Evolutionary conservation across 2,113 vertebrate genomes (phyloP), one percentile per base, ranked within the genome.

Genomic region (Archilochus colubris): DNA sequence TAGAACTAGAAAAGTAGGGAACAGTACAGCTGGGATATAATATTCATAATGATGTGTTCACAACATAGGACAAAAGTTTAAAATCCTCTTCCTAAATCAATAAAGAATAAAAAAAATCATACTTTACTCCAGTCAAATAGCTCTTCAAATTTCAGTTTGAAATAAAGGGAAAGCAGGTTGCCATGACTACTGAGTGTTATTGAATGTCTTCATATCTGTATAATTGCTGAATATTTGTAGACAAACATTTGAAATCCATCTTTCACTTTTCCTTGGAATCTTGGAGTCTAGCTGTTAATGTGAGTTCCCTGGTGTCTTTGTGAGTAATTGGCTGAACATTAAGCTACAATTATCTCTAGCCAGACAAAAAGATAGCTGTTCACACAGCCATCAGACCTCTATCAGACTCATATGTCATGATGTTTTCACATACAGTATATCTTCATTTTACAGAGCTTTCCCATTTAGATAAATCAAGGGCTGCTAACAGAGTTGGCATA

Each of bases 161-260:
- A 95, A 86, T 93, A 46, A 91, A 84, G 61, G 4, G 12, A 95
- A 92, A 89, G 19, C 64, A 57, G 85, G 94, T 97, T 97, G 64
- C 96, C 75, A 97, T 97, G 95, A 44, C 91, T 91, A 96, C 96
- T 57, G 76, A 87, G 82, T 94, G 80, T 79, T 94, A 79, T 85
- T 82, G 66, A 91, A 77, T 93, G 57, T 84, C 68, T 94, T 63
- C 77, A 17, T 91, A 91, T 82, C 84, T 89, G 58, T 91, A 57
- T 95, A 94, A 96, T 96, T 91, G 85, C 82, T 79, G 93, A 87
- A 64, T 97, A 94, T 96, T 97, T 96, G 97, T 94, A 91, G 93
- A 93, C 92, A 95, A 96, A 92, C 81, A 90, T 83, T 33, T 86
- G 70, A 95, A 43, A 75, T 79, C 58, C 57, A 95, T 93, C 80